phyloP scores from a whole-genome alignment of 2,888 invertebrate species.

The Rhodophaea formosa region DNA sequence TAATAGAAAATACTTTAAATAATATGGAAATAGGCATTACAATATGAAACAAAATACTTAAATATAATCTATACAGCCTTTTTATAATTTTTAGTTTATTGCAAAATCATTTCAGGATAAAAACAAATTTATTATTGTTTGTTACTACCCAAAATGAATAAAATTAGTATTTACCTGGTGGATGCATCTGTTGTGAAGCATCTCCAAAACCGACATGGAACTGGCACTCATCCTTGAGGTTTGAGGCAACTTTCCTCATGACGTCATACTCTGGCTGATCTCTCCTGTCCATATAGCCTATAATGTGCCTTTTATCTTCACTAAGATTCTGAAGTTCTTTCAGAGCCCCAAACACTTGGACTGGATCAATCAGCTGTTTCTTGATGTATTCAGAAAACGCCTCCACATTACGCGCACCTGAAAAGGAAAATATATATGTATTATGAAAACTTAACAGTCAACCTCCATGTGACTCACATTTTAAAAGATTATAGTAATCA shows the following conservation, averaged over 20 bases:
- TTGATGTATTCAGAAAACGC: slow-evolving; percentile 94
- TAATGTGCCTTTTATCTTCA: slow-evolving; percentile 91
- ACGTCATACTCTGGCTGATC: slow-evolving; percentile 90
- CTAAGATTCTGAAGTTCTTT: slow-evolving; percentile 88
- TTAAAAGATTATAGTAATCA: too few species aligned
- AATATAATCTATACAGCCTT: too few species aligned
- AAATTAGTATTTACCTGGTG: slow-evolving; percentile 85
- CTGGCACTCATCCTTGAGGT: slow-evolving; percentile 96
- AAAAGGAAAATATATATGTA: slow-evolving; percentile 16
- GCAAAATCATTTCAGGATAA: too few species aligned
- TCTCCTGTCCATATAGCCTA: slow-evolving; percentile 93
- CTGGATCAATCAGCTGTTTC: slow-evolving; percentile 93
- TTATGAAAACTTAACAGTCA: too few species aligned
- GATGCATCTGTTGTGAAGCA: slow-evolving; percentile 91
- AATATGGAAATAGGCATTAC: too few species aligned
- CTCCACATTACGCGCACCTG: slow-evolving; percentile 90
- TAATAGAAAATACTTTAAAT: too few species aligned
- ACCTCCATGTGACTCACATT: too few species aligned
- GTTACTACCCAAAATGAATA: too few species aligned
- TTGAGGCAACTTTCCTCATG: slow-evolving; percentile 90
- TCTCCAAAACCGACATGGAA: slow-evolving; percentile 96
- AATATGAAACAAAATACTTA: too few species aligned
- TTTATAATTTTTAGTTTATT: too few species aligned
- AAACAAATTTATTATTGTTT: too few species aligned
- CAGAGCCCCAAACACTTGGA: slow-evolving; percentile 87